Conservation (phyloP, 23 tunicate species). For the Ascidia mentula region DNA sequence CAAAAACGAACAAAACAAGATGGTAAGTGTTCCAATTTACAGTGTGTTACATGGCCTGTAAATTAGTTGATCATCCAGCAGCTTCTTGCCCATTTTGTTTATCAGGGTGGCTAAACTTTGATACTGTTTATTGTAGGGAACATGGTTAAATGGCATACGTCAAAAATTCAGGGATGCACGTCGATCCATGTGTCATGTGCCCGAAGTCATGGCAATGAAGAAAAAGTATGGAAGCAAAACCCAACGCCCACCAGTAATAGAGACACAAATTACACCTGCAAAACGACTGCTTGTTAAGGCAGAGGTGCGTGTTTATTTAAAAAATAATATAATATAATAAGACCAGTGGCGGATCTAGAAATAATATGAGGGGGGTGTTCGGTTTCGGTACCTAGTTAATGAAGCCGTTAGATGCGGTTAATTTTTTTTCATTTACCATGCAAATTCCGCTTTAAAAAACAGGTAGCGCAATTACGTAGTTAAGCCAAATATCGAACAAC, state of each 20-base stretch:
- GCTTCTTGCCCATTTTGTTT: neutral
- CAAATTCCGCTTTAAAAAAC: too few relatives aligned
- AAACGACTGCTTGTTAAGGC: neutral
- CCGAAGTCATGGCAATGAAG: constrained; percentile 14
- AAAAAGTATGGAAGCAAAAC: constrained; percentile 2
- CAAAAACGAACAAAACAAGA: neutral
- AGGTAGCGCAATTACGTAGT: too few relatives aligned
- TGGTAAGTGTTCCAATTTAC: neutral
- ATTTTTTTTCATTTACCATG: too few relatives aligned
- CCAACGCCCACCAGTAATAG: neutral
- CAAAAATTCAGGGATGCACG: constrained; percentile 14
- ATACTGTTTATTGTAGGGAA: neutral
- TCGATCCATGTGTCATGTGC: constrained; percentile 2
- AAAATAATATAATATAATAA: too few relatives aligned
- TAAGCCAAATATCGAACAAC: too few relatives aligned
- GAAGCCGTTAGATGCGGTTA: too few relatives aligned
- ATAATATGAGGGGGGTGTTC: too few relatives aligned
- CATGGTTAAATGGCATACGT: neutral
- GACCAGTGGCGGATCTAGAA: too few relatives aligned
- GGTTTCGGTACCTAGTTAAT: too few relatives aligned
- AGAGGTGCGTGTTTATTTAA: neutral
- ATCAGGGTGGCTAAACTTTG: neutral
- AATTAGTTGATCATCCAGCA: neutral
- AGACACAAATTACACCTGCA: constrained; percentile 4
- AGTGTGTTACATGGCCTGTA: too few relatives aligned